Evolutionary conservation across 2,113 vertebrate genomes (phyloP).

Genomic region (Cebidichthys violaceus): DNA sequence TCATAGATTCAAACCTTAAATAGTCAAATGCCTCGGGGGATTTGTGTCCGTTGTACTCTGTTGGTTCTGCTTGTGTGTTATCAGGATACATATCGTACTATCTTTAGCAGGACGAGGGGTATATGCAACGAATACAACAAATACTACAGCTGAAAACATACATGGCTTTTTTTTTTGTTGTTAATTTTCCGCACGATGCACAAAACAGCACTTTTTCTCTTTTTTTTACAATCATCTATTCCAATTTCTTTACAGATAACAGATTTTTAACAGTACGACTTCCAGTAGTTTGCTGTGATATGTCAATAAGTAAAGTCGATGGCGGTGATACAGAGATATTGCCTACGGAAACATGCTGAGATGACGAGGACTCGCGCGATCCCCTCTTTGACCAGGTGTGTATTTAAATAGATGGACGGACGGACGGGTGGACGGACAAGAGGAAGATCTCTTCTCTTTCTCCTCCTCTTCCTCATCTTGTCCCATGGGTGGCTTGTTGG

Average conservation of each 20-base stretch:
- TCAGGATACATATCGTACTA: slow-evolving; percentile 42
- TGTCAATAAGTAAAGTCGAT: slow-evolving; percentile 28
- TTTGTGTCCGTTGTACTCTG: slow-evolving; percentile 19
- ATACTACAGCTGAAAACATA: slow-evolving; percentile 68
- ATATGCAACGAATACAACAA: slow-evolving; percentile 65
- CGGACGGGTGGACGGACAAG: not conserved
- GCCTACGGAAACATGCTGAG: slow-evolving; percentile 70
- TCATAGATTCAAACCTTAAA: slow-evolving; percentile 38
- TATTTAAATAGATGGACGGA: slow-evolving; percentile 8
- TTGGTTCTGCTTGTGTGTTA: slow-evolving; percentile 33
- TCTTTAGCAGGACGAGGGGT: slow-evolving; percentile 45
- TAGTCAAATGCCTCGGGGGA: slow-evolving; percentile 33
- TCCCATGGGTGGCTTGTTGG: not conserved
- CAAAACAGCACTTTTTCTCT: slow-evolving; percentile 68
- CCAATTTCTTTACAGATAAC: slow-evolving; percentile 68
- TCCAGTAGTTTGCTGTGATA: slow-evolving; percentile 51
- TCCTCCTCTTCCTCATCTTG: slow-evolving; percentile 29
- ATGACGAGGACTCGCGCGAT: slow-evolving; percentile 2
- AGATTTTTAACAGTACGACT: slow-evolving; percentile 60
- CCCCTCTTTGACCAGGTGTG: slow-evolving; percentile 31
- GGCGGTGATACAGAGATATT: not conserved
- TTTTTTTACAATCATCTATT: slow-evolving; percentile 70
- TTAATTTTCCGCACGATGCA: slow-evolving; percentile 71
- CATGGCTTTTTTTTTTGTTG: slow-evolving; percentile 19
- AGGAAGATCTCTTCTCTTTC: slow-evolving; percentile 22